These are phyloP conservation scores for Chlorodrepanis virens DNA, from an alignment of 2,113 vertebrate genomes.

Conservation along the genomic window DNA sequence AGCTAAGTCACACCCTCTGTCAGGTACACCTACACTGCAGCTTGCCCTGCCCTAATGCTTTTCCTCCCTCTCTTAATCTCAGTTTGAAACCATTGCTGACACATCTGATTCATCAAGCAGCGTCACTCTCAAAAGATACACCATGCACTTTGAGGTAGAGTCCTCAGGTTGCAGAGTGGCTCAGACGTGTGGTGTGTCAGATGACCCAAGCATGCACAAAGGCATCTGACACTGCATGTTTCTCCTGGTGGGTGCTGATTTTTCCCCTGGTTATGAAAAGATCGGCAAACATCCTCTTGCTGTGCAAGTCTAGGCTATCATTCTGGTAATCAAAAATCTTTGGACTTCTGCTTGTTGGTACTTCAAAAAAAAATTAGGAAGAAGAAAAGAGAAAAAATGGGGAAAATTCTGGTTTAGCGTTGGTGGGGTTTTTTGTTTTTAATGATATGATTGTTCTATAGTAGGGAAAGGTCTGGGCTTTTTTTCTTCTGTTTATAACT, in stretches of 20 bases:
- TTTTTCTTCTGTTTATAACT: neutral
- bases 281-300: neutral
- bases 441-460: neutral
- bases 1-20: neutral
- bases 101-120: conserved; percentile 84
- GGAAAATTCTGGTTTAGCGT: fast-evolving
- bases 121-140: conserved; percentile 93
- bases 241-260: neutral
- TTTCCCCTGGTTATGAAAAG: neutral
- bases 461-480: neutral
- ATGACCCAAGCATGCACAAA: neutral
- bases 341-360: neutral
- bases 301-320: neutral
- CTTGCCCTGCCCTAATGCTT: neutral
- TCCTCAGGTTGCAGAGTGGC: neutral
- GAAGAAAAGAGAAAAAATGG: neutral
- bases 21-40: neutral
- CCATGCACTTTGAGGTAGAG: conserved; percentile 87
- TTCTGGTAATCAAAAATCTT: neutral
- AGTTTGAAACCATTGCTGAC: conserved; percentile 92
- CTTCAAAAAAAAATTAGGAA: neutral
- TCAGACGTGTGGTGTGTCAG: neutral
- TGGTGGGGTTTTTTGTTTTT: neutral
- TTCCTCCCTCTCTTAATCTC: conserved; percentile 58
- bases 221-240: neutral